Base-by-base conservation (phyloP, 2,888 invertebrate genomes). In the Brachyptera putata region DNA sequence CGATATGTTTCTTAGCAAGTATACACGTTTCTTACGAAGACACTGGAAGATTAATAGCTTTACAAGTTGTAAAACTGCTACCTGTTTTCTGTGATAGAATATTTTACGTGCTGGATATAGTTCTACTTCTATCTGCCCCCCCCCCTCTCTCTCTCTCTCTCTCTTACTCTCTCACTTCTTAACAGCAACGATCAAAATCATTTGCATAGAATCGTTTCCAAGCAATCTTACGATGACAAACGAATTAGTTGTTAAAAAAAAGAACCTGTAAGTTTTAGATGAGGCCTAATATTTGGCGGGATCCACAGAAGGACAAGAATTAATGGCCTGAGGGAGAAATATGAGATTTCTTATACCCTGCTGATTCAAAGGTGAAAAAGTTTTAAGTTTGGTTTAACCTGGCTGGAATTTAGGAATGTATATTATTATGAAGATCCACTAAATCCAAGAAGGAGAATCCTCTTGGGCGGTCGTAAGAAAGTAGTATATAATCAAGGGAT, bases 41-140 rank as follows among this genome's bases (percentile, higher is more conserved):
- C 43, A 21, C 16, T n/a, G 18, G 14, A 21, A 43, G 59, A 59
- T 59, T 39, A 41, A 59, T 59, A 37, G 53, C n/a, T 18, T 11
- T 41, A 53, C 59, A 53, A 53, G 41, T 37, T 59, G 59, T 59
- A 59, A 59, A 59, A 59, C 59, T 25, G 53, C 53, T 59, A 59
- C 59, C 59, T 53, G 59, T 59, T 59, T 59, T 59, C 53, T 18
- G 37, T 30, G 57, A 18, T 43, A 16, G 11, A 43, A 43, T 16
- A 16, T 13, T 37, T n/a, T 37, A 37, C 39, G 39, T 11, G 39
- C 39, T 11, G 16, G 3, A 16, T 14, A 37, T 16, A 37, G 14
- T n/a, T n/a, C n/a, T n/a, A n/a, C n/a, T n/a, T n/a, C n/a, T n/a
- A n/a, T 16, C 5, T 5, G 5, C 39, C 39, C 13, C 14, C n/a